A percentile compares a stretch with the other conserved stretches of the same genome.
Conservation (phyloP, 92 coral and sea anemone genomes). For the Actinernus sp. region DNA sequence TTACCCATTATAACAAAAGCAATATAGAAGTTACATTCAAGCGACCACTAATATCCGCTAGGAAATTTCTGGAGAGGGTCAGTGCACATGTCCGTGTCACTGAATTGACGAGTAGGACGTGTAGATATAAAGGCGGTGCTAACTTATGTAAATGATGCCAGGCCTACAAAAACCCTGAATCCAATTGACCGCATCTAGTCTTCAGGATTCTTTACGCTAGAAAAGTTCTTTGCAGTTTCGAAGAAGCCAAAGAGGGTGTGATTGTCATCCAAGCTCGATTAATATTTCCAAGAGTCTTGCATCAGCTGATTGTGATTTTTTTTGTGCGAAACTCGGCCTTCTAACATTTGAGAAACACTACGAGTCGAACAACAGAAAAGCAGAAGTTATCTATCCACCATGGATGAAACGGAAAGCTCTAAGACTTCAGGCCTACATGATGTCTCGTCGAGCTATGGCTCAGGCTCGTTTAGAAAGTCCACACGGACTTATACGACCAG, state of each 20-base stretch:
- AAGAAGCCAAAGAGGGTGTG: constrained; percentile 31
- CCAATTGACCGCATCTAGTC: constrained; percentile 29
- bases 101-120: constrained; percentile 30
- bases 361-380: no score
- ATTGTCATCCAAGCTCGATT: constrained; percentile 13
- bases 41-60: constrained; percentile 18
- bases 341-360: no score
- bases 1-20: constrained; percentile 21
- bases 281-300: no score
- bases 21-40: constrained; percentile 13
- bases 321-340: no score
- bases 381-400: no score
- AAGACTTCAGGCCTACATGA: no score
- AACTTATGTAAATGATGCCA: constrained; percentile 46
- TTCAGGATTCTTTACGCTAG: constrained; percentile 29
- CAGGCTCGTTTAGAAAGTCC: constrained; percentile 41
- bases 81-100: constrained; percentile 47
- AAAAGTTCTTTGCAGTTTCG: constrained; percentile 30
- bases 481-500: constrained; percentile 62
- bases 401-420: no score
- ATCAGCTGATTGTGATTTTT: no score
- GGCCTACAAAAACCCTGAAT: constrained; percentile 41
- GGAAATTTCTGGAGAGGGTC: constrained; percentile 53
- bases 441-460: no score
- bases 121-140: constrained; percentile 37